Percentiles rank a stretch among this genome's conserved stretches.
These are phyloP conservation scores for Carposina sasakii DNA, from an alignment of 1,140 invertebrate genomes.

Conservation along the genomic window DNA sequence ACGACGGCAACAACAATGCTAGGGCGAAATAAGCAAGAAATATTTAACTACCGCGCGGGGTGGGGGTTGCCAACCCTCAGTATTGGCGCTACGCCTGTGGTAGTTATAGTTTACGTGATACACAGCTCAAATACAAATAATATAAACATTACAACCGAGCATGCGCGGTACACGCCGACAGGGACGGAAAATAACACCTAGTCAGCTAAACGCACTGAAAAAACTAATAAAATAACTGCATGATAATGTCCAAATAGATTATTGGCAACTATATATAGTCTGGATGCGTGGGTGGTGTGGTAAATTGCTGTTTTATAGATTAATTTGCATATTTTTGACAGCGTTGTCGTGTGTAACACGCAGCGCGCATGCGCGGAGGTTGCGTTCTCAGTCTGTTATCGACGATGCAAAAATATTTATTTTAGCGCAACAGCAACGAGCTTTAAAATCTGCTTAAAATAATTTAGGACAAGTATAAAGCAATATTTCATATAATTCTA, in stretches of 20 bases:
- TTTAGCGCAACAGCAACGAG: slow-evolving; percentile 54
- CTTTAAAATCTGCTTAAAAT: no score
- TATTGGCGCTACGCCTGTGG: slow-evolving; percentile 69
- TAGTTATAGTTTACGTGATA: slow-evolving; percentile 75
- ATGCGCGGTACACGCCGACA: slow-evolving; percentile 58
- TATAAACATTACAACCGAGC: slow-evolving; percentile 72
- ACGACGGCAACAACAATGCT: slow-evolving; percentile 72
- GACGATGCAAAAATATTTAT: slow-evolving; percentile 59
- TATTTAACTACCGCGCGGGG: slow-evolving; percentile 71
- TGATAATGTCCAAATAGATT: no score
- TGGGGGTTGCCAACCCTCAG: slow-evolving; percentile 61
- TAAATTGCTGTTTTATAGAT: slow-evolving; percentile 65
- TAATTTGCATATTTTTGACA: slow-evolving; percentile 71
- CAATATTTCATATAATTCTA: no score
- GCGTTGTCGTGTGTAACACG: slow-evolving; percentile 26
- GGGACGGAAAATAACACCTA: slow-evolving; percentile 38
- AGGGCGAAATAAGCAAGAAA: slow-evolving; percentile 74
- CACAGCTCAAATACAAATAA: slow-evolving; percentile 75
- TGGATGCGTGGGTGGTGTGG: slow-evolving; percentile 41
- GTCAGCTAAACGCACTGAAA: no score
- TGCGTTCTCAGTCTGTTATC: slow-evolving; percentile 3
- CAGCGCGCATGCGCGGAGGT: slow-evolving; percentile 46
- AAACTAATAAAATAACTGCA: no score
- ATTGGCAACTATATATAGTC: no score
- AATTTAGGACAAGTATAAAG: no score